These are phyloP conservation scores for Actinia tenebrosa DNA, from an alignment of 64 coral and sea anemone species.

Conservation along the genomic window DNA sequence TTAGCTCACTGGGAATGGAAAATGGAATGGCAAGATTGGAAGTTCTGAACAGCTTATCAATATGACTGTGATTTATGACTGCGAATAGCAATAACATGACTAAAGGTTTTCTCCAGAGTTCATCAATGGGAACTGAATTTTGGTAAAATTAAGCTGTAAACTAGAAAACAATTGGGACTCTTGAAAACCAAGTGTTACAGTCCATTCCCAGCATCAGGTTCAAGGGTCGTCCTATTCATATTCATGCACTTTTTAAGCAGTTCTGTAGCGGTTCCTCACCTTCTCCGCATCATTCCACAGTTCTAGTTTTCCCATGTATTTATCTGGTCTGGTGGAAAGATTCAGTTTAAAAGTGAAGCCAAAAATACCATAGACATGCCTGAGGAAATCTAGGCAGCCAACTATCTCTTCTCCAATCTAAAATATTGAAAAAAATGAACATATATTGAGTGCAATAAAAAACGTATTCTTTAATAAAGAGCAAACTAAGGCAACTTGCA, in stretches of 20 bases:
- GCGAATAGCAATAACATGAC: too few species aligned
- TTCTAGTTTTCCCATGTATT: constrained; percentile 78
- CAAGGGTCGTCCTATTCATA: too few species aligned
- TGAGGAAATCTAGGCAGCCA: constrained; percentile 83
- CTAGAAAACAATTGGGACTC: neutral
- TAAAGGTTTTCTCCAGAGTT: too few species aligned
- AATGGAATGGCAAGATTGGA: too few species aligned
- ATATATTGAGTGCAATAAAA: neutral
- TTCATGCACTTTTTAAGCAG: too few species aligned
- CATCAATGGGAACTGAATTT: neutral
- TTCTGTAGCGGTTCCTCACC: constrained; percentile 9
- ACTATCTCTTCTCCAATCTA: constrained; percentile 92
- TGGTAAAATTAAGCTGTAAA: neutral
- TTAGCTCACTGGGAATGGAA: too few species aligned
- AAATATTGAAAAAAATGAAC: neutral
- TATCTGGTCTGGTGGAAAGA: constrained; percentile 94
- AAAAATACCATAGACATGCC: constrained; percentile 80
- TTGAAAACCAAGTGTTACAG: neutral
- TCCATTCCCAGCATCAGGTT: too few species aligned
- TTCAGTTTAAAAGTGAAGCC: constrained; percentile 92
- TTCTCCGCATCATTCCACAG: constrained; percentile 85
- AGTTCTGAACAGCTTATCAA: too few species aligned
- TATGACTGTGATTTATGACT: too few species aligned
- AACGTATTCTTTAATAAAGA: too few species aligned
- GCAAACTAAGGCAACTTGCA: too few species aligned